phyloP scores from a whole-genome alignment of 1,140 invertebrate species.

The Trichomalopsis sarcophagae region DNA sequence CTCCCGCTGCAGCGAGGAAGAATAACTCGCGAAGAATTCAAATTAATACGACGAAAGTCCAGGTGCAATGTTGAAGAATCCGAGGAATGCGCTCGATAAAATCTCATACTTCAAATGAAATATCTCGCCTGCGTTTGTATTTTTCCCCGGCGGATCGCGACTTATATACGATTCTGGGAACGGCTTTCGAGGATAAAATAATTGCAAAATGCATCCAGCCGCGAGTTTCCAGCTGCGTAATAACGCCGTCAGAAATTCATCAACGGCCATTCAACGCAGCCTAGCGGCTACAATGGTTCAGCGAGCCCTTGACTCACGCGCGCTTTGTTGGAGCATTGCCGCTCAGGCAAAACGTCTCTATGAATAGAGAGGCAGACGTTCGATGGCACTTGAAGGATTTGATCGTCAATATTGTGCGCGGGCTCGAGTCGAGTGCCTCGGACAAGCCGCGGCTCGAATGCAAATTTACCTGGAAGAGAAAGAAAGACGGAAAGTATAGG shows the following conservation, averaged over 20 bases:
- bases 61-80: neutral
- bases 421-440: slow-evolving; percentile 10
- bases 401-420: slow-evolving; percentile 38
- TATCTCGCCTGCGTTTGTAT: neutral
- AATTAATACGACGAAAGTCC: slow-evolving; percentile 4
- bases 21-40: slow-evolving; percentile 1
- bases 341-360: slow-evolving; percentile 26
- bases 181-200: neutral
- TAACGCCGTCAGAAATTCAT: neutral
- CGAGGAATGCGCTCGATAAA: neutral
- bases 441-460: neutral
- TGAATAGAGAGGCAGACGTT: slow-evolving; percentile 34
- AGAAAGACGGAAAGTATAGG: no score
- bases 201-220: neutral
- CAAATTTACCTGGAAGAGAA: slow-evolving; percentile 20
- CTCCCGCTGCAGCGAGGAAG: neutral
- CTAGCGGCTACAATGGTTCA: neutral
- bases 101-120: neutral
- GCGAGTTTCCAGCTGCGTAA: neutral
- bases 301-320: neutral
- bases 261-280: neutral
- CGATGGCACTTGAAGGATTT: slow-evolving; percentile 33
- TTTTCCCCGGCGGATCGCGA: neutral
- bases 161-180: neutral
- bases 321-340: slow-evolving; percentile 4